Conservation (phyloP, 2,113 vertebrate genomes). For the Hyaena hyaena region DNA sequence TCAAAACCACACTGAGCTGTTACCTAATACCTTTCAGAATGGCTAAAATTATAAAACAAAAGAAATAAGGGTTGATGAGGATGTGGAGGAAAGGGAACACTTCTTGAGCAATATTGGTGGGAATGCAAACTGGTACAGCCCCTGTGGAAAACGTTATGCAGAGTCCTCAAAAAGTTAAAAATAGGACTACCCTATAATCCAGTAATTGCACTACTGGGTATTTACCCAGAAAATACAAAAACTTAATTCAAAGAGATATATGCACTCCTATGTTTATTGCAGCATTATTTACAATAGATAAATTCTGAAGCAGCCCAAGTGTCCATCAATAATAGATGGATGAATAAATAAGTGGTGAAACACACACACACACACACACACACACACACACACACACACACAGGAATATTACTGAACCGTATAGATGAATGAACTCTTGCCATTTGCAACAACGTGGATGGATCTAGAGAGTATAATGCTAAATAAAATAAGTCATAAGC, state of each 20-base stretch:
- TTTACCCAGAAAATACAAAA: not conserved
- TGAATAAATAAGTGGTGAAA: not conserved
- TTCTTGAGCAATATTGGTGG: not conserved
- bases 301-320: not conserved
- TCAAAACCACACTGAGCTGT: not conserved
- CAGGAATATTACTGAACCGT: not conserved
- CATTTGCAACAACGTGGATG: not conserved
- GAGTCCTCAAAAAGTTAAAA: not conserved
- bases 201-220: not conserved
- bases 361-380: too few species aligned
- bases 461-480: not conserved
- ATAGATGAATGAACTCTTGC: not conserved
- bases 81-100: not conserved
- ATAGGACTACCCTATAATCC: not conserved
- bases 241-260: not conserved
- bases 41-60: not conserved
- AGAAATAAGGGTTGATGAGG: not conserved
- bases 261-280: not conserved
- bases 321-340: not conserved
- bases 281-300: not conserved
- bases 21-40: not conserved
- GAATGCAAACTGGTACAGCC: not conserved
- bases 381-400: too few species aligned
- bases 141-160: not conserved
- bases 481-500: not conserved